Conservation (phyloP, 2,797 vertebrate genomes). For the Artibeus jamaicensis region DNA sequence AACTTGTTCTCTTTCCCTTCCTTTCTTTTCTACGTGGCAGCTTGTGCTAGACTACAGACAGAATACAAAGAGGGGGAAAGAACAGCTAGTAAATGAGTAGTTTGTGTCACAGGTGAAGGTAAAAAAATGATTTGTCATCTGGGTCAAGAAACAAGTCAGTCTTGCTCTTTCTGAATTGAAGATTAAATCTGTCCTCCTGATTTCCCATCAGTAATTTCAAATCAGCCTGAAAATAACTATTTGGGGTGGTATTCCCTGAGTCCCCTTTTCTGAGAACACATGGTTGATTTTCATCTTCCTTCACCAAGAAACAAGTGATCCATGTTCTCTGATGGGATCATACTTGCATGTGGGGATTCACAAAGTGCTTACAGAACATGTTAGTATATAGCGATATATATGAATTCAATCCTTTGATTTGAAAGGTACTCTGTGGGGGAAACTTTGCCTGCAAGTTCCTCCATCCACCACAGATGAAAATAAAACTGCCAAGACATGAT, state of each 20-base stretch:
- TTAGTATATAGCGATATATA: neutral
- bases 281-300: neutral
- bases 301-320: neutral
- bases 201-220: conserved; percentile 53
- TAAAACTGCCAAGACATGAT: too few species aligned
- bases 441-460: too few species aligned
- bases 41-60: conserved; percentile 71
- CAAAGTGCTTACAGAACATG: neutral
- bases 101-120: conserved; percentile 77
- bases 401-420: neutral
- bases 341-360: neutral
- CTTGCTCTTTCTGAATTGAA: conserved; percentile 55
- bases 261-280: conserved; percentile 33
- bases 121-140: conserved; percentile 70
- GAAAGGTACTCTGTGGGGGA: neutral
- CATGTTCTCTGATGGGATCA: neutral
- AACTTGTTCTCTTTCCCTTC: conserved; percentile 75
- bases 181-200: conserved; percentile 37
- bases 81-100: conserved; percentile 71
- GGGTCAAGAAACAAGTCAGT: conserved; percentile 68
- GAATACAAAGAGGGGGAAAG: conserved; percentile 78
- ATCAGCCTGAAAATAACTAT: conserved; percentile 48
- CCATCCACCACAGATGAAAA: too few species aligned
- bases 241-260: conserved; percentile 11
- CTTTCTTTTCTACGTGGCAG: conserved; percentile 69